Evolutionary conservation across 30 jellyfish, hydroid and myxozoan genomes (phyloP), one percentile per base, ranked within the genome.

Genomic region (Aurelia aurita complex sp. Pacific): DNA sequence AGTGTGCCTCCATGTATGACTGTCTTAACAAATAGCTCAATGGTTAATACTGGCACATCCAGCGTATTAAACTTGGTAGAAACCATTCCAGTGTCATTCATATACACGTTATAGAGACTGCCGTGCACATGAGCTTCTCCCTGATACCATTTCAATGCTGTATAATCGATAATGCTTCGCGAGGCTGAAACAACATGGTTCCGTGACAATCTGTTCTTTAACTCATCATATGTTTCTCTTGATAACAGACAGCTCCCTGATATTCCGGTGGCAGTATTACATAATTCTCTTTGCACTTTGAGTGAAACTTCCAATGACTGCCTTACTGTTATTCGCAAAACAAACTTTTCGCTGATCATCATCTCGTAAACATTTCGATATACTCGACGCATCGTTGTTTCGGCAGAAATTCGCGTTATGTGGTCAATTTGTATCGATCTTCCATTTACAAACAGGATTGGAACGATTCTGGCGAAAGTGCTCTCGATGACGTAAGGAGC

Each of bases 11-110:
- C 94, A 57, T 85, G 80, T 32, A 43, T 13, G 11, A 73, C 10
- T 19, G 94, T 60, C 46, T 85, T 73, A 4, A 85, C 54, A 66
- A 10, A 65, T 19, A 85, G 35, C 38, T 85, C 88, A 11, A 85
- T 1, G 0, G 87, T 72, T 57, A 85, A 67, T 13, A 85, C 79
- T 16, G 88, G 83, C 17, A 29, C 43, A 62, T 85, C 57, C 4
- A 76, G 76, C 1, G 81, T 18, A 6, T 13, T 32, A 52, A 85
- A 32, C 57, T 2, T 11, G 12, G 77, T 42, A 19, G 94, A 81
- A 53, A 69, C 40, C 42, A 85, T 64, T 15, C 94, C 88, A 23
- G 88, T 85, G 74, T 85, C 94, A 10, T 85, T 71, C 78, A 82
- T 3, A 34, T 73, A 29, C 43, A 74, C 78, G 32, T 75, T 60